Evolutionary conservation across 2,888 invertebrate species (phyloP).

Genomic region (Calameuta pallipes): DNA sequence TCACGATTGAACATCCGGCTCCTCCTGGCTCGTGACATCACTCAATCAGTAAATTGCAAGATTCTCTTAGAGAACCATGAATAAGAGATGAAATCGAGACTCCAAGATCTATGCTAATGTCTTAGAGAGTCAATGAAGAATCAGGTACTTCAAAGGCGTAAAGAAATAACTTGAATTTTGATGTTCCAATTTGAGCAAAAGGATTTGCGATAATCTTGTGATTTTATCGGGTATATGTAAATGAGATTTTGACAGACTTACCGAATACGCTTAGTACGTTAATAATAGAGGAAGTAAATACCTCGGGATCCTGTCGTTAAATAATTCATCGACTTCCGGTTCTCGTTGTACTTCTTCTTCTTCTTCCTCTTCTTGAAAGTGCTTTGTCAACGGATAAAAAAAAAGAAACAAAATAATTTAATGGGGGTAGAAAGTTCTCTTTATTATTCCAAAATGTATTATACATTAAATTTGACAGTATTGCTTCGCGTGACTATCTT

Average conservation of each 20-base stretch:
- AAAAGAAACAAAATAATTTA: neutral
- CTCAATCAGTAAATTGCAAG: constrained; percentile 33
- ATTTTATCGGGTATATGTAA: neutral
- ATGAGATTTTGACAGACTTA: neutral
- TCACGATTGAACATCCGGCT: neutral
- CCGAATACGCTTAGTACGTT: neutral
- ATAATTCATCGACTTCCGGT: neutral
- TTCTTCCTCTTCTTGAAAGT: neutral
- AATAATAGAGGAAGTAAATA: neutral
- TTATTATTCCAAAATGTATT: neutral
- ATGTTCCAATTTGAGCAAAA: neutral
- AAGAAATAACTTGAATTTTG: neutral
- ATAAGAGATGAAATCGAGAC: neutral
- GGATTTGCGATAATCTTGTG: neutral
- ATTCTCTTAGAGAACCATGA: neutral
- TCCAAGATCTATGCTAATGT: neutral
- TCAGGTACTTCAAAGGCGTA: neutral
- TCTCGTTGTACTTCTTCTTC: neutral
- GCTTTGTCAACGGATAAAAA: neutral
- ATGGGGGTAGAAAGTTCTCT: neutral
- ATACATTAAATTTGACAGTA: neutral
- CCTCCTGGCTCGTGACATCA: constrained; percentile 14
- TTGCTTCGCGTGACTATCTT: neutral
- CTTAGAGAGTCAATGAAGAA: neutral
- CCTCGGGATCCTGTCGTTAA: neutral